Evolutionary conservation across 2,888 invertebrate species (phyloP), one percentile per base, ranked within the genome.

Genomic region (Yponomeuta cagnagella): DNA sequence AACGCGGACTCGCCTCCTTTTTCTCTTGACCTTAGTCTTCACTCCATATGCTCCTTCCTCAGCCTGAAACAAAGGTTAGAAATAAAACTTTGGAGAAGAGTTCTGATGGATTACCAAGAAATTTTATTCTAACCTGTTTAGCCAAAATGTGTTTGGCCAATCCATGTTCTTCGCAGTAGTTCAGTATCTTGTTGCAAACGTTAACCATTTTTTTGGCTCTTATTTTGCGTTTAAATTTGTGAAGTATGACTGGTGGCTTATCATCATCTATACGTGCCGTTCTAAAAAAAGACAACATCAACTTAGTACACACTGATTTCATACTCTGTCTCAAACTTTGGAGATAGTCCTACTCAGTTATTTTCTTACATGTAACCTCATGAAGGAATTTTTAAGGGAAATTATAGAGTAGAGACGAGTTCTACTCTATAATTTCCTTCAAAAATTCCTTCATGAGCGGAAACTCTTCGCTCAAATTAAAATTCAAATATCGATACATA

Each of bases 171-270:
- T 89, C 85, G 72, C 89, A 90, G 72, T 85, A 87, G 70, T 88
- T 84, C 48, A 90, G 76, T 70, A 91, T 82, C 75, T 83, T 86
- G 30, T 85, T 89, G 74, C 91, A 91, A 37, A 89, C 86, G 5
- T 81, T 77, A 33, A 85, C 78, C 23, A 91, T 76, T 71, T 87
- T 87, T 73, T 76, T 88, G 9, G 89, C 80, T 12, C 84, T 81
- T 73, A 85, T 82, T 64, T 85, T 89, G 73, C 87, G 89, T 67
- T 76, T 81, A 73, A 82, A 0, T 31, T 33, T 65, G 31, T 31
- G 65, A 23, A 64, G 23, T 15, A 58, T 58, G 15, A 58, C 30
- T 65, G 30, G 65, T 30, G 30, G 65, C 10, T 30, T 30, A 12
- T 58, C 52, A 2, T 31, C 31, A 30, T 31, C 65, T 8, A 65